Evolutionary conservation across 2,797 vertebrate species (phyloP), one percentile per base, ranked within the genome.

Genomic region (Sebastes iracundus): DNA sequence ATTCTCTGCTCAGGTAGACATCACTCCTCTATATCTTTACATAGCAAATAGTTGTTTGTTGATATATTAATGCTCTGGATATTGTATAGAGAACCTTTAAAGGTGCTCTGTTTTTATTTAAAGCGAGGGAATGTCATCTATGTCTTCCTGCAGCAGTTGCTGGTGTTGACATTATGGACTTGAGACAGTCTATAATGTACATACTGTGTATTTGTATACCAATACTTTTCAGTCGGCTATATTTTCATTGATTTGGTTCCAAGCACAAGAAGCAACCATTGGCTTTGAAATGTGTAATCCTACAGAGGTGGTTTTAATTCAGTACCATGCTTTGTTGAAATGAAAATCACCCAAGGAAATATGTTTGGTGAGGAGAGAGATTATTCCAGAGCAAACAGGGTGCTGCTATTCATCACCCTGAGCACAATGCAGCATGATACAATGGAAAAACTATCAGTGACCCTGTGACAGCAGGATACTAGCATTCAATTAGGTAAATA

Each of bases 291-390:
- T 27, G 23, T 77, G 38, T 66, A 73, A 84, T 78, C 59, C 67
- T 3, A 1, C 42, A 75, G 58, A 72, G 68, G 77, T 33, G 49
- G 7, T 70, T 86, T 77, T 46, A 67, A 75, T 83, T 81, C 56
- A 59, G 79, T 14, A 1, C 25, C 52, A 14, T 18, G 38, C 49
- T 84, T 80, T 79, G 61, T 71, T 75, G 46, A 79, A 79, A 60
- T 62, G 49, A 63, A 85, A 81, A 79, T 83, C 74, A 72, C 68
- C 35, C 32, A 53, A 38, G 60, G 75, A 86, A 89, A 81, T 66
- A 65, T 78, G 79, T 84, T 81, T 64, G 52, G 61, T 38, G 62
- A 27, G 10, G 25, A 64, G 33, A 20, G 35, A 76, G 78, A 90
- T 88, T 75, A 84, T 76, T 87, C 49, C 56, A 67, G 20, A 81